Evolutionary conservation across 92 coral and sea anemone genomes (phyloP).

Genomic region (Meandrina meandrites): DNA sequence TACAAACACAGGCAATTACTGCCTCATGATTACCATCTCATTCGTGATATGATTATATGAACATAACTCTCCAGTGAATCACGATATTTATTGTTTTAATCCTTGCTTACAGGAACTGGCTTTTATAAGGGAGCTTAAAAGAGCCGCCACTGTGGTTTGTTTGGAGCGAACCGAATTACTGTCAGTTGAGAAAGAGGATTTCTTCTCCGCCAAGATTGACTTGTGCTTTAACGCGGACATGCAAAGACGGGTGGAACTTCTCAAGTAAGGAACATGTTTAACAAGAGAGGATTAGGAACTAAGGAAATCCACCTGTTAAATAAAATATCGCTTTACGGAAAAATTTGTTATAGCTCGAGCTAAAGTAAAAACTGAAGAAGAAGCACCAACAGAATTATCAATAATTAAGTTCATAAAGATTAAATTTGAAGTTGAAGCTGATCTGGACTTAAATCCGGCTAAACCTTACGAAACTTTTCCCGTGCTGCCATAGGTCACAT

Average conservation of each 20-base stretch:
- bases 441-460: no score
- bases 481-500: background rate
- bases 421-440: no score
- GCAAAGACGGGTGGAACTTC: slow-evolving; percentile 75
- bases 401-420: no score
- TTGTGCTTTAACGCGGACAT: slow-evolving; percentile 72
- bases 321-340: no score
- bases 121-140: slow-evolving; percentile 69
- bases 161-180: slow-evolving; percentile 81
- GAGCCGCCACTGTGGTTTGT: slow-evolving; percentile 93
- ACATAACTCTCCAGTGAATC: background rate
- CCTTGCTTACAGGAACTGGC: slow-evolving; percentile 80
- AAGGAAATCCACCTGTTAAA: background rate
- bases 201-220: slow-evolving; percentile 78
- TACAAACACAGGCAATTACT: background rate
- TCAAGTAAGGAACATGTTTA: slow-evolving; percentile 63
- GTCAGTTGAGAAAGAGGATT: slow-evolving; percentile 87
- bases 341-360: no score
- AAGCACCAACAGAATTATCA: no score
- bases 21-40: background rate
- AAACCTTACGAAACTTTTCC: background rate
- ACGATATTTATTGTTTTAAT: background rate
- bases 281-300: background rate
- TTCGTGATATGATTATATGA: no score
- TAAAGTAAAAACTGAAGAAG: no score